Evolutionary conservation across 2,797 vertebrate species (phyloP).

Genomic region (Hafferia zeledoni): DNA sequence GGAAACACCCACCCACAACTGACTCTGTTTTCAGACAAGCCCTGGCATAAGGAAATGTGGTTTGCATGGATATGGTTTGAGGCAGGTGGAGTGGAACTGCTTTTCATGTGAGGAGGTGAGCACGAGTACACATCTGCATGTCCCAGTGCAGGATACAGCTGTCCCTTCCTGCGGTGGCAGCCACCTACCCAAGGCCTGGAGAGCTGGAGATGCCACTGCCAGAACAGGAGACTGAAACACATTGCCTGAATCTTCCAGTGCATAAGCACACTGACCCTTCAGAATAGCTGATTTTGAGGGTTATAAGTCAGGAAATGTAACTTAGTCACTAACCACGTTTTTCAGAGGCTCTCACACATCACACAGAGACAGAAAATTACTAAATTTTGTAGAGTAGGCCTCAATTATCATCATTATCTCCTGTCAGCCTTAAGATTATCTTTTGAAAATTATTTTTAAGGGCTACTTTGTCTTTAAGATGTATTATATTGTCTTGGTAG

Average conservation of each 20-base stretch:
- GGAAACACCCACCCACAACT: neutral
- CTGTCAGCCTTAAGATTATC: neutral
- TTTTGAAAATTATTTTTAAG: neutral
- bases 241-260: neutral
- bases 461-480: neutral
- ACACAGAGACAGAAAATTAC: neutral
- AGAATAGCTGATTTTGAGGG: neutral
- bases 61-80: neutral
- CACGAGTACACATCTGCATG: rapidly evolving
- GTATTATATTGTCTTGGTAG: neutral
- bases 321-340: neutral
- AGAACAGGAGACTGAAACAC: neutral
- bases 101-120: neutral
- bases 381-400: neutral
- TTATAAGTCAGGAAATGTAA: neutral
- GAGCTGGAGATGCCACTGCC: neutral
- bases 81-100: neutral
- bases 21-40: neutral
- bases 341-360: neutral
- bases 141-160: rapidly evolving
- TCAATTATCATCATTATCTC: neutral
- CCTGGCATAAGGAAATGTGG: neutral
- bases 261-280: neutral
- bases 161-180: rapidly evolving
- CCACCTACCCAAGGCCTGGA: rapidly evolving